Percentiles rank a stretch among this genome's conserved stretches.
These are phyloP conservation scores for Ochlodes sylvanus DNA, from an alignment of 2,888 invertebrate species.

Conservation along the genomic window DNA sequence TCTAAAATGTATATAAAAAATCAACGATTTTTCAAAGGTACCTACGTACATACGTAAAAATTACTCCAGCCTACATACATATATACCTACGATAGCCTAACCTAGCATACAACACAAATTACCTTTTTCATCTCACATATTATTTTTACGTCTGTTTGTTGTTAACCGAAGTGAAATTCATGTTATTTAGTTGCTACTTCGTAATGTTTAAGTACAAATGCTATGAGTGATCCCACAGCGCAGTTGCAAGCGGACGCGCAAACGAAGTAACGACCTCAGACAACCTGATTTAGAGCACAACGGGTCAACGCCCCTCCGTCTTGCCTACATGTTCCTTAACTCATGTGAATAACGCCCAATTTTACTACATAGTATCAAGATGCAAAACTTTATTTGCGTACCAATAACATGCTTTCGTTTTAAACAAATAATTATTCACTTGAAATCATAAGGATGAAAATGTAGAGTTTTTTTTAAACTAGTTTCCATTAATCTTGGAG, in stretches of 20 bases:
- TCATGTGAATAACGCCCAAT: neutral
- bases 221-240: conserved; percentile 19
- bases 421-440: too few relatives aligned
- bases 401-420: too few relatives aligned
- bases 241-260: conserved; percentile 52
- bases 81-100: too few relatives aligned
- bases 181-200: neutral
- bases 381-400: too few relatives aligned
- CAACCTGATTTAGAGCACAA: conserved; percentile 72
- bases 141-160: neutral
- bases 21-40: too few relatives aligned
- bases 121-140: neutral
- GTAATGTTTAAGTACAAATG: neutral
- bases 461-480: too few relatives aligned
- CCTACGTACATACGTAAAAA: too few relatives aligned
- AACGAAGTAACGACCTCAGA: conserved; percentile 65
- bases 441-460: too few relatives aligned
- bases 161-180: neutral
- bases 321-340: conserved; percentile 10
- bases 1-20: too few relatives aligned
- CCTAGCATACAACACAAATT: too few relatives aligned
- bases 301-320: conserved; percentile 58
- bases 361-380: neutral
- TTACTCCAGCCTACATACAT: too few relatives aligned
- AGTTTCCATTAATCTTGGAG: too few relatives aligned